Evolutionary conservation across 2,888 invertebrate genomes (phyloP).

Genomic region (Papilio demoleus): DNA sequence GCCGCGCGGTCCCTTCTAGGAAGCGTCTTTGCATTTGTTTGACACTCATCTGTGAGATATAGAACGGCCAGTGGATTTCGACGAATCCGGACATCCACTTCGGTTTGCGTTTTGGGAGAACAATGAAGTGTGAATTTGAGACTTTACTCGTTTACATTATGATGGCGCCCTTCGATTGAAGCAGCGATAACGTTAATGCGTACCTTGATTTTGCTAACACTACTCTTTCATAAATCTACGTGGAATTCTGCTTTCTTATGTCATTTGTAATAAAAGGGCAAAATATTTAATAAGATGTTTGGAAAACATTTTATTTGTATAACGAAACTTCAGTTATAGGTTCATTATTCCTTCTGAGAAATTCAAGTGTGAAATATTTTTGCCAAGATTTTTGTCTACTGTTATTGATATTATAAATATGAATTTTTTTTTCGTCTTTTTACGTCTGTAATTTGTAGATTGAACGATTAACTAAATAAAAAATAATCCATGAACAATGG

Average conservation of each 20-base stretch:
- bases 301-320: constrained; percentile 10
- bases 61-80: constrained; percentile 73
- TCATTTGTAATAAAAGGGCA: not conserved
- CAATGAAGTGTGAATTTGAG: constrained; percentile 76
- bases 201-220: constrained; percentile 5
- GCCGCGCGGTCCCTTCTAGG: constrained; percentile 80
- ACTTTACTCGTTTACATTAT: constrained; percentile 56
- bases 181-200: constrained; percentile 41
- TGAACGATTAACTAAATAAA: not conserved
- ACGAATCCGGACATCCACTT: constrained; percentile 62
- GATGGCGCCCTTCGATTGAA: constrained; percentile 53
- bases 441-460: not conserved
- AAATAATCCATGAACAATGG: not conserved
- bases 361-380: not conserved
- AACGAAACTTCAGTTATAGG: not conserved
- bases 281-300: constrained; percentile 5
- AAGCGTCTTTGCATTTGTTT: constrained; percentile 77
- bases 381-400: not conserved
- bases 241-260: not conserved
- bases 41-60: constrained; percentile 80
- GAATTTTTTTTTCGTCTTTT: not conserved
- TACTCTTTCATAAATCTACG: not conserved
- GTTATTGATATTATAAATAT: not conserved
- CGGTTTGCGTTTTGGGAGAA: constrained; percentile 55
- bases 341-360: not conserved